Base-by-base conservation (phyloP, 30 jellyfish, hydroid and myxozoan genomes). In the Aurelia coerulea region DNA sequence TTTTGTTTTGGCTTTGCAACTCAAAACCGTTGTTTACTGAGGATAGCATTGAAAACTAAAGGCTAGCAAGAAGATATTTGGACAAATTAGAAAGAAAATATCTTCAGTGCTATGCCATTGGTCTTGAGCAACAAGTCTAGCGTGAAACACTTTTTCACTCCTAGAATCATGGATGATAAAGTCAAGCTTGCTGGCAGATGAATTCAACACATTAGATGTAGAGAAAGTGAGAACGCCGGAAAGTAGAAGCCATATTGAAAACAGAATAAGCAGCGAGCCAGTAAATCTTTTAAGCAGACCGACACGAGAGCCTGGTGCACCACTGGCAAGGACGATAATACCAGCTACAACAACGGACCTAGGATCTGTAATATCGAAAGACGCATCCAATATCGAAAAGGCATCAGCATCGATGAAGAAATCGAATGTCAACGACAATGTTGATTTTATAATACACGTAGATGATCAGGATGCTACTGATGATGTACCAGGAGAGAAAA, bases 161-260 rank as follows among this genome's bases (percentile, higher is more conserved):
- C 31, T 58, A 84, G 93, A 84, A 7, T 58, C 78, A 42, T 84
- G 93, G 93, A 73, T 72, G 76, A 84, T 84, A 31, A 73, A 84
- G 52, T 84, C 93, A 11, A 72, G 41, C n/a, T 15, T 59, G 18
- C 51, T 71, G 15, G 84, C 62, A 13, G 80, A 83, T 12, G 92
- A 83, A 62, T 83, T 83, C 72, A 65, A 65, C 72, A 63, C 73
- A 13, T 39, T 79, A 10, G 89, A 64, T n/a, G 89, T 79, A 42
- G 66, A 79, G 51, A 79, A 64, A 49, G 31, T 67, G 37, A 73
- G 52, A 35, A 62, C 5, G 42, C 89, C 89, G 16, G 66, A 79
- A n/a, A 51, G 52, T 14, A 65, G 80, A 42, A 62, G 72, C 10
- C 37, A 39, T 2, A 79, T 79, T 35, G 80, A 79, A 64, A 41